Evolutionary conservation across 2,797 vertebrate genomes (phyloP).

Genomic region (Nasua narica): DNA sequence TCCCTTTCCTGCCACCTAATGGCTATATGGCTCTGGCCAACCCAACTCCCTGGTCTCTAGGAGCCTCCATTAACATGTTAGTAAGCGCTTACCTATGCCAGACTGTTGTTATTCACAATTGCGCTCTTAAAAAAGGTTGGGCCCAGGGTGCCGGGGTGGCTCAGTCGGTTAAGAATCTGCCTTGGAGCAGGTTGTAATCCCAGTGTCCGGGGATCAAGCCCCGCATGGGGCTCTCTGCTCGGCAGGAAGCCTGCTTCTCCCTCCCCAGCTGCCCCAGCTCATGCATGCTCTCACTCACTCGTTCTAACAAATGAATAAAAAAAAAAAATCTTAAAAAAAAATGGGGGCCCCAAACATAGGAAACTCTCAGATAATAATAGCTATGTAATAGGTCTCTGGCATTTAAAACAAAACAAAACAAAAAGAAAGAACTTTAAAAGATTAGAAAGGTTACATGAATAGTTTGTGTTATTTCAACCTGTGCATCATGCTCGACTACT

Average conservation of each 20-base stretch:
- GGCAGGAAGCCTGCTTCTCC: neutral
- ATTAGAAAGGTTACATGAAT: neutral
- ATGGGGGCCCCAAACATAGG: neutral
- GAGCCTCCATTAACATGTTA: neutral
- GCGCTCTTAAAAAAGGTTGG: neutral
- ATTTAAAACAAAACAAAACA: neutral
- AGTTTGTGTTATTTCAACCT: neutral
- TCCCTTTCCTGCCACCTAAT: neutral
- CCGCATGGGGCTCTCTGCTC: fast-evolving
- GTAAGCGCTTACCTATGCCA: neutral
- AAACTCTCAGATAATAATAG: neutral
- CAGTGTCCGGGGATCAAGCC: neutral
- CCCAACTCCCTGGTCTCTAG: neutral
- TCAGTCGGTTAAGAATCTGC: neutral
- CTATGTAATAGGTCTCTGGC: neutral
- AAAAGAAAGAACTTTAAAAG: neutral
- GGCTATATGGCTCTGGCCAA: neutral
- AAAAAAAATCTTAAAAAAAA: neutral
- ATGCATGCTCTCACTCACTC: neutral
- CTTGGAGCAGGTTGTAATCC: neutral
- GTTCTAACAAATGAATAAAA: neutral
- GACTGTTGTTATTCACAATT: neutral
- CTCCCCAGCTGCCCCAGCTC: neutral
- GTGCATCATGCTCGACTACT: neutral
- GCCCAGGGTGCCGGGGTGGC: neutral